Percentiles rank a stretch among this genome's conserved stretches.
These are phyloP conservation scores for Cariama cristata DNA, from an alignment of 2,113 vertebrate genomes.

Conservation along the genomic window DNA sequence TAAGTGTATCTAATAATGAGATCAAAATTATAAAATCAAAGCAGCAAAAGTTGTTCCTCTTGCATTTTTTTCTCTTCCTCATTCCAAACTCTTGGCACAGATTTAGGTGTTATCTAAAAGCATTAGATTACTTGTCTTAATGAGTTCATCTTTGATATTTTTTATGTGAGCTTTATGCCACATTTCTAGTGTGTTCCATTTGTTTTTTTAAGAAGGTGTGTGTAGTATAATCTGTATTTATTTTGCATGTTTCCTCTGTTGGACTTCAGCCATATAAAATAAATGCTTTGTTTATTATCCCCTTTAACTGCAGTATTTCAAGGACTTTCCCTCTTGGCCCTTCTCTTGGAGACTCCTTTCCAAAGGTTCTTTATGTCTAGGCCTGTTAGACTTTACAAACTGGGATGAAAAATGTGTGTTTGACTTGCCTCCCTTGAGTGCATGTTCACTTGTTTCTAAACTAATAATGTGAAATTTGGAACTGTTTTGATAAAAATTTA, in stretches of 20 bases:
- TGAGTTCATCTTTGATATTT: slow-evolving; percentile 2
- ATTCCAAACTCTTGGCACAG: not conserved
- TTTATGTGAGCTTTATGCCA: not conserved
- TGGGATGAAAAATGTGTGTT: not conserved
- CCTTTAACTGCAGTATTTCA: slow-evolving; percentile 54
- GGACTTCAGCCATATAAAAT: slow-evolving; percentile 56
- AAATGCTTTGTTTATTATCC: slow-evolving; percentile 54
- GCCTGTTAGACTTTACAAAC: not conserved
- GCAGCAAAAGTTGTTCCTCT: not conserved
- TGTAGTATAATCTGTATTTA: slow-evolving; percentile 50
- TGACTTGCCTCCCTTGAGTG: not conserved
- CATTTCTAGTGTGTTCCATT: slow-evolving; percentile 18
- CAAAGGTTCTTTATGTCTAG: slow-evolving; percentile 28
- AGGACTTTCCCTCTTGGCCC: slow-evolving; percentile 19
- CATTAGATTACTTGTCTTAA: not conserved
- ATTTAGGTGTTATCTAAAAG: not conserved
- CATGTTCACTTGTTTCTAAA: not conserved
- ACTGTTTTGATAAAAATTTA: not conserved
- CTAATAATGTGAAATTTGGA: not conserved
- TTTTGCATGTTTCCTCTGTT: slow-evolving; percentile 47
- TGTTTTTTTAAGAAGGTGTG: slow-evolving; percentile 39
- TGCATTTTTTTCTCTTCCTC: not conserved
- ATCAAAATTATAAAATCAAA: not conserved
- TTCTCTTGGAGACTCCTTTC: slow-evolving; percentile 7
- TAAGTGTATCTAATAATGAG: not conserved